These are phyloP conservation scores for Gobio gobio DNA, from an alignment of 2,113 vertebrate genomes.

Conservation along the genomic window DNA sequence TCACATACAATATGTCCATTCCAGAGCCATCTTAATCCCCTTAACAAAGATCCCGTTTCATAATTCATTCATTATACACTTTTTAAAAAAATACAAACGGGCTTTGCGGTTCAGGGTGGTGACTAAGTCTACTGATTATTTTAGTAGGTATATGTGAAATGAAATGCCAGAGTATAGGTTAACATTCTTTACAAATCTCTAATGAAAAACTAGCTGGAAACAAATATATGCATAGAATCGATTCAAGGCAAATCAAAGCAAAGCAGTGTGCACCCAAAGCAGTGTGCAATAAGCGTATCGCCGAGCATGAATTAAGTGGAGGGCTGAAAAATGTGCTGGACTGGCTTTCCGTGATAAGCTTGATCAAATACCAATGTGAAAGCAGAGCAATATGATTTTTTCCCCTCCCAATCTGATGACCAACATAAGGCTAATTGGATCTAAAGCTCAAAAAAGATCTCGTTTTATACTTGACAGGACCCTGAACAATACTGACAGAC, in stretches of 20 bases:
- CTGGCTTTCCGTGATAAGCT: neutral
- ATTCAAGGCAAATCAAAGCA: slow-evolving; percentile 24
- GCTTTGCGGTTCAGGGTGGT: slow-evolving; percentile 8
- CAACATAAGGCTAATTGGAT: slow-evolving; percentile 34
- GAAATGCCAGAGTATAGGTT: slow-evolving; percentile 19
- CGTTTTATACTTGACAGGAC: slow-evolving; percentile 8
- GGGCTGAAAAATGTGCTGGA: slow-evolving; percentile 10
- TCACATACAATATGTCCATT: neutral
- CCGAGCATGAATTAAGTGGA: neutral
- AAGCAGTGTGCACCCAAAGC: neutral
- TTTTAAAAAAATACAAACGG: neutral
- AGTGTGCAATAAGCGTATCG: slow-evolving; percentile 1
- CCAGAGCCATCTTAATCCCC: neutral
- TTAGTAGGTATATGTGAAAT: neutral
- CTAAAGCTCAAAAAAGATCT: slow-evolving; percentile 15
- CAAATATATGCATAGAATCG: slow-evolving; percentile 53
- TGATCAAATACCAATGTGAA: neutral
- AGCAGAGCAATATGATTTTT: neutral
- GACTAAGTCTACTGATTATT: neutral
- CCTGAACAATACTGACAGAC: slow-evolving; percentile 10
- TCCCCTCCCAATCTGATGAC: neutral
- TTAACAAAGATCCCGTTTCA: neutral
- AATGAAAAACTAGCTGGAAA: neutral
- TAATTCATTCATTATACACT: neutral
- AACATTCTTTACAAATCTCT: slow-evolving; percentile 35